Base-by-base conservation (phyloP, 1,140 invertebrate species). In the Apis laboriosa region DNA sequence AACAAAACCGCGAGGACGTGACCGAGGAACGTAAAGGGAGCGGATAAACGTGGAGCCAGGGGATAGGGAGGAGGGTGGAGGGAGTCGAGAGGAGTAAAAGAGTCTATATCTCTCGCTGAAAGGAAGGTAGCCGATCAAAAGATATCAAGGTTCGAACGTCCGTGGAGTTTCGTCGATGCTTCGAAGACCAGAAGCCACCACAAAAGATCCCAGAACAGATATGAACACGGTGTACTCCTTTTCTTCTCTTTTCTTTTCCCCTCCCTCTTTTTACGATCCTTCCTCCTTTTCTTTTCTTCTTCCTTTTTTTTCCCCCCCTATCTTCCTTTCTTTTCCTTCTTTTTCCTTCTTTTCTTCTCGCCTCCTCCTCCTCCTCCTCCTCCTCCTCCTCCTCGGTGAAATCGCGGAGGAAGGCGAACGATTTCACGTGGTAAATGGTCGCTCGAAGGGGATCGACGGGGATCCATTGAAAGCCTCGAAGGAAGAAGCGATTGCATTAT, bases 1-100 rank as follows among this genome's bases (percentile, higher is more conserved):
- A 85, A 89, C 80, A 89, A 92, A 89, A 91, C 76, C 83, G 85
- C 84, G 84, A 70, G 64, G 74, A 86, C 61, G 86, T 80, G 85
- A 86, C 81, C 77, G 43, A 24, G n/a, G 34, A 34, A 24, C 12
- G 24, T 84, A 43, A 78, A 81, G 87, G 75, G 49, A 84, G 81
- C 85, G 80, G 85, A 28, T 76, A 81, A 84, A 86, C 63, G 80
- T 84, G 56, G 76, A 56, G 77, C 63, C 70, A 64, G 68, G n/a
- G 43, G 9, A 51, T 49, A 7, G 12, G n/a, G 66, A 76, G 84
- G 79, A 83, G 76, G 66, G 75, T 64, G 63, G 79, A 84, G 76
- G 66, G 75, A 68, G 63, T 87, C 77, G 87, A 63, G 55, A 56
- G 17, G 86, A 85, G 79, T 43, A 43, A 83, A 34, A 84, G 67